Base-by-base conservation (phyloP, 2,797 vertebrate genomes). In the Loris lydekkerianus region DNA sequence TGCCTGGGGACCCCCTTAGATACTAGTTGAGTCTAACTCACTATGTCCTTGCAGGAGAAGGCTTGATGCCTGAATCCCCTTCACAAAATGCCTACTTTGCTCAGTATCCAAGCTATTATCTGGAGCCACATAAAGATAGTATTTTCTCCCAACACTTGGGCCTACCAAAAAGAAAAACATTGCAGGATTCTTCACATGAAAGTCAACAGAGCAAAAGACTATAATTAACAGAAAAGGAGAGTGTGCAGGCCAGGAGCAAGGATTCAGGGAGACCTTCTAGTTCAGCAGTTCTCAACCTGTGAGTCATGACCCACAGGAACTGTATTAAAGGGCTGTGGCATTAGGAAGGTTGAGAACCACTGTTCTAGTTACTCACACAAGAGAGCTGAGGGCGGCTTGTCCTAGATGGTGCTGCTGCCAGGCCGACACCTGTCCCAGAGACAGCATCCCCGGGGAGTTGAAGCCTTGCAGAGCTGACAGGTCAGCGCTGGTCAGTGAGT, bases 401-500 rank as follows among this genome's bases (percentile, higher is more conserved):
- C 99, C 99, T 86, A 99, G 98, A 97, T 99, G 99, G 98, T 99
- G 99, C 98, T 99, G 99, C 98, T 99, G 99, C 99, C 99, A 99
- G 99, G 99, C 99, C 89, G 99, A 99, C 97, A 99, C 99, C 98
- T 99, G 99, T 98, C 99, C 99, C 96, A 99, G 97, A 80, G 99
- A 99, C 98, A 99, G 99, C 98, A 99, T 99, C 88, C 99, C 98
- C 1, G 99, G 99, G 97, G 99, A 99, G 98, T 99, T 98, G 98
- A 99, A 99, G 76, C 99, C 99, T 99, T 99, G 99, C 97, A 99
- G 98, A 98, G 99, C 99, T 53, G 99, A 99, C 98, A 99, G 99
- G 98, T 99, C 99, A 95, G 99, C 99, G 1, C 99, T 99, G 98
- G 99, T 99, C 98, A 99, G 99, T 98, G 99, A 99, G 98, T 99